Evolutionary conservation across 2,113 vertebrate species (phyloP).

Genomic region (Macquaria ambigua): DNA sequence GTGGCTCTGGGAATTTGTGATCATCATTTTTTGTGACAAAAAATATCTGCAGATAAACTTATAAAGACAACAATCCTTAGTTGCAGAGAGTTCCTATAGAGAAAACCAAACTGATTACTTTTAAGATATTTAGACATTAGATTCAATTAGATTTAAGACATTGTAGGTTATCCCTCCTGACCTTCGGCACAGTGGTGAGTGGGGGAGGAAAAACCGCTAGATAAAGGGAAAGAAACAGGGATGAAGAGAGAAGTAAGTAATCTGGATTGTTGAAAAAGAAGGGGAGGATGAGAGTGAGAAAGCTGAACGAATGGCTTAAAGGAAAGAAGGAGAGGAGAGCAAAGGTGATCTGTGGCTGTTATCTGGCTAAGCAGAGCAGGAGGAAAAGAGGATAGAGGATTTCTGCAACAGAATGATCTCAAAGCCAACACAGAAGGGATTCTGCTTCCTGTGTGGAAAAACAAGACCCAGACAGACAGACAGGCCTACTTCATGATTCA

Average conservation of each 20-base stretch:
- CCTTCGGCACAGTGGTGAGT: slow-evolving; percentile 40
- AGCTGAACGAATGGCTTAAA: slow-evolving; percentile 28
- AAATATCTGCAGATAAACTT: background rate
- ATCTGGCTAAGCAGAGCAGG: slow-evolving; percentile 37
- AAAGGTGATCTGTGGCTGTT: slow-evolving; percentile 44
- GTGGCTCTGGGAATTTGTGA: background rate
- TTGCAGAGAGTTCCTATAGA: background rate
- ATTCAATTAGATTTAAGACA: slow-evolving; percentile 11
- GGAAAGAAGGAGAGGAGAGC: slow-evolving; percentile 9
- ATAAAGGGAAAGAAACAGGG: slow-evolving; percentile 8
- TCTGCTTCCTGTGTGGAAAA: background rate
- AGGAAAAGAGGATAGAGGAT: background rate
- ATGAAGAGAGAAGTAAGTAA: slow-evolving; percentile 24
- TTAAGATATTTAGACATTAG: background rate
- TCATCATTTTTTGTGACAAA: no score
- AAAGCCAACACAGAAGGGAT: background rate
- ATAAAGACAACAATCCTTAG: background rate
- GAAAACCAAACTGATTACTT: background rate
- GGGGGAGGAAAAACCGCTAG: background rate
- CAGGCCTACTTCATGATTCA: background rate
- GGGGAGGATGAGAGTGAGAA: slow-evolving; percentile 30
- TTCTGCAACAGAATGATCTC: background rate
- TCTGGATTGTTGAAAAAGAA: slow-evolving; percentile 34
- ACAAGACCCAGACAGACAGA: background rate
- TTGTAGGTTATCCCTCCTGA: slow-evolving; percentile 24